These are phyloP conservation scores for Macrobrachium rosenbergii DNA, from an alignment of 1,140 invertebrate genomes.

Conservation along the genomic window DNA sequence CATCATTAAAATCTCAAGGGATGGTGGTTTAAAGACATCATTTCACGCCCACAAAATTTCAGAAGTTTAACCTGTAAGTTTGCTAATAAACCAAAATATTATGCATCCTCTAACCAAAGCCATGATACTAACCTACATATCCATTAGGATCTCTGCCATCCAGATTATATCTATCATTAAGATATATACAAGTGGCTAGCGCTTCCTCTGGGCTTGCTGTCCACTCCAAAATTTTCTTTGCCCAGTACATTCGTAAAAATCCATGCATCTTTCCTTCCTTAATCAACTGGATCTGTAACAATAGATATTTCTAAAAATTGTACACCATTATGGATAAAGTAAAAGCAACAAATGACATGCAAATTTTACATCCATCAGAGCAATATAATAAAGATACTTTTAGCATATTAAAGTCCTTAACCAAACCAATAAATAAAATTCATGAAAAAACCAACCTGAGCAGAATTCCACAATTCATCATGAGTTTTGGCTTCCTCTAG, in stretches of 20 bases:
- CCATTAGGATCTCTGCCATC: constrained; percentile 93
- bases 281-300: constrained; percentile 79
- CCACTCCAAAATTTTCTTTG: constrained; percentile 94
- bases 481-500: constrained; percentile 83
- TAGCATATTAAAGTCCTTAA: background rate
- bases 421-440: background rate
- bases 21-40: too few relatives aligned
- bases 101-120: too few relatives aligned
- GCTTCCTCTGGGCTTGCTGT: constrained; percentile 83
- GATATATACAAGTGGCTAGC: constrained; percentile 81
- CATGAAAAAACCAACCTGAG: constrained; percentile 72
- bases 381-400: background rate
- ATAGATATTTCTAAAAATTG: background rate
- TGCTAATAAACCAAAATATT: too few relatives aligned
- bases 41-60: too few relatives aligned
- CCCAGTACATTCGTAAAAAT: constrained; percentile 95
- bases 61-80: too few relatives aligned
- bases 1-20: too few relatives aligned
- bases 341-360: background rate
- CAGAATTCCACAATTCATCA: constrained; percentile 93
- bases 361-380: background rate
- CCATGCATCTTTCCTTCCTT: constrained; percentile 92
- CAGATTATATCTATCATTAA: constrained; percentile 90
- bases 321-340: background rate
- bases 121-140: constrained; percentile 82